Conservation (phyloP, 1,140 invertebrate genomes). For the Lepidostoma basale region DNA sequence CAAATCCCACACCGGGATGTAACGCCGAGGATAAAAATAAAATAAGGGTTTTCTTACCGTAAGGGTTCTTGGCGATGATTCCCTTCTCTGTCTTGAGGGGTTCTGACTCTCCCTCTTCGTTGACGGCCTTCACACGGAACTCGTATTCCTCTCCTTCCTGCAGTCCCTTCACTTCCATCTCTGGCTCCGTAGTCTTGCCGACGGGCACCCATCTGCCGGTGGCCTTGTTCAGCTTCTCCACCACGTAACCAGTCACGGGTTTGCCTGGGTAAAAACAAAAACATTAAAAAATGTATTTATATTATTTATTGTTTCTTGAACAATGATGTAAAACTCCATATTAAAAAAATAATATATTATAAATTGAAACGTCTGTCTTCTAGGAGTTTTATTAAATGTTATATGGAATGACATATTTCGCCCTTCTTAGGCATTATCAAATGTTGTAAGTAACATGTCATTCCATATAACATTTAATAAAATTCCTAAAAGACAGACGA, state of each 20-base stretch:
- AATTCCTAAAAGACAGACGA: no score
- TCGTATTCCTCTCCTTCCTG: constrained; percentile 94
- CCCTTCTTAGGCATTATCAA: no score
- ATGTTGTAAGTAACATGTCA: no score
- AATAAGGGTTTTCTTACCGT: constrained; percentile 63
- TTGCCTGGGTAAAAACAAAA: constrained; percentile 58
- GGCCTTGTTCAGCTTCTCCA: constrained; percentile 94
- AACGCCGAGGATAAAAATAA: neutral
- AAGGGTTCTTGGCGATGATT: constrained; percentile 93
- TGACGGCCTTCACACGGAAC: constrained; percentile 97
- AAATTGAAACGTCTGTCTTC: no score
- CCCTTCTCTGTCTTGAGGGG: constrained; percentile 87
- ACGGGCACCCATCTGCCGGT: constrained; percentile 94
- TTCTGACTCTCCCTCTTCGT: constrained; percentile 97
- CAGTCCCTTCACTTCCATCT: constrained; percentile 90
- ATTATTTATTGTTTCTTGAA: neutral
- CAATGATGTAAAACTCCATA: no score
- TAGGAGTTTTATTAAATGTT: no score
- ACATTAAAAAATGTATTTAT: constrained; percentile 2
- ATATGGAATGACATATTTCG: no score
- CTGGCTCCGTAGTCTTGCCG: constrained; percentile 82
- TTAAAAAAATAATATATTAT: no score
- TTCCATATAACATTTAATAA: no score
- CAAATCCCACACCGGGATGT: no score
- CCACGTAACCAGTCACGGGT: constrained; percentile 93